phyloP scores from a whole-genome alignment of 1,140 invertebrate species.

The Tetramorium parvispinum region DNA sequence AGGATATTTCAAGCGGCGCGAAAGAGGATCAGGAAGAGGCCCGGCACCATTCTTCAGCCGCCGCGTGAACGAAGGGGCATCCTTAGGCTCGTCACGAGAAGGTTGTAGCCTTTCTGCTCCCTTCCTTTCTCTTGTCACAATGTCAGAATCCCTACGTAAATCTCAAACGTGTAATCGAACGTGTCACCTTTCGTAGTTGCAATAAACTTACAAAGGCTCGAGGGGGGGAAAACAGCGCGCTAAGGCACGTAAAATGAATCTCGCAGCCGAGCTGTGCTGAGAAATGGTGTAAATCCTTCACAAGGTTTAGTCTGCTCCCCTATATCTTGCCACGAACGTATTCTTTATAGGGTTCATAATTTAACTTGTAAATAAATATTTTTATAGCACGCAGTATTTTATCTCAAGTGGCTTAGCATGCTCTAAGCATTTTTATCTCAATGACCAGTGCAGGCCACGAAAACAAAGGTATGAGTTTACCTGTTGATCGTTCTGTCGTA shows the following conservation, averaged over 20 bases:
- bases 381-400: constrained; percentile 40
- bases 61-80: constrained; percentile 82
- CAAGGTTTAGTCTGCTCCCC: constrained; percentile 25
- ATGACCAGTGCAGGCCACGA: constrained; percentile 41
- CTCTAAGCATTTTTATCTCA: constrained; percentile 47
- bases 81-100: constrained; percentile 81
- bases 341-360: constrained; percentile 21
- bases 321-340: neutral
- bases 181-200: constrained; percentile 24
- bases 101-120: constrained; percentile 66
- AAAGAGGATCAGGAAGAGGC: constrained; percentile 91
- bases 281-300: constrained; percentile 39
- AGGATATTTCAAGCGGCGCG: constrained; percentile 95
- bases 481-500: constrained; percentile 43
- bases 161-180: constrained; percentile 22
- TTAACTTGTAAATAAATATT: constrained; percentile 41
- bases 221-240: neutral
- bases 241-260: constrained; percentile 31
- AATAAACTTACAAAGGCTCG: constrained; percentile 30
- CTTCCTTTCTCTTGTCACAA: neutral
- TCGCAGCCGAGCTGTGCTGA: constrained; percentile 6
- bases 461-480: constrained; percentile 52
- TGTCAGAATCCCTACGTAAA: neutral
- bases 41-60: constrained; percentile 82
- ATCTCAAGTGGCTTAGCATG: constrained; percentile 49